Base-by-base conservation (phyloP, 2,888 invertebrate genomes). In the Melieria omissa region DNA sequence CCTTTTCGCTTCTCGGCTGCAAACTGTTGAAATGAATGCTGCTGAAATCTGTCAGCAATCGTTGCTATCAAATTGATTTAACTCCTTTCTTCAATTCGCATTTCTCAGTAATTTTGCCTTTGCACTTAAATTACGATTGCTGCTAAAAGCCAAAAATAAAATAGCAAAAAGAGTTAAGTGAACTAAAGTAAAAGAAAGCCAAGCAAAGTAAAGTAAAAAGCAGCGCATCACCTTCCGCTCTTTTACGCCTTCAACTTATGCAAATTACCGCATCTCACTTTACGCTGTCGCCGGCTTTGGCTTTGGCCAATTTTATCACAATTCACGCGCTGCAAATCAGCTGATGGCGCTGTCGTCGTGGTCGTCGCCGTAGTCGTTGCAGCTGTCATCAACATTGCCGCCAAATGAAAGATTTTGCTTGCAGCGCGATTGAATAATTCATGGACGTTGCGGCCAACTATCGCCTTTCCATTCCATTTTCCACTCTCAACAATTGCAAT, bases 261-360 rank as follows among this genome's bases (percentile, higher is more conserved):
- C 44, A 67, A 67, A 60, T 61, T 60, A 61, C 44, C 41, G 45
- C 67, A 46, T 61, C 61, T 67, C 67, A 67, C 60, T 60, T 67
- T 49, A 60, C 58, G 14, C 61, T 67, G 67, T 61, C 60, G 61
- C 29, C 41, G 29, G 7, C 62, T 52, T 69, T 57, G 63, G 45
- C 69, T 63, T 69, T 69, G 54, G 46, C 63, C 62, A 69, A 69
- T 69, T 69, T 69, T 62, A 62, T 61, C 69, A 61, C 52, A 62
- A 69, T 69, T 69, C 62, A 69, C 69, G 41, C 64, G 16, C 70
- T 41, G 57, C 63, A 65, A 70, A 57, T 64, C 70, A 55, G 65
- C 44, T 52, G 58, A 61, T 58, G 46, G 55, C n/a, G 41, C n/a
- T 58, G n/a, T 44, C 44, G 45, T n/a, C 16, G 29, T 9, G 4